Percentiles rank a stretch among this genome's conserved stretches.
Evolutionary conservation across 1,140 invertebrate species (phyloP).

Genomic region (Bicyclus anynana): DNA sequence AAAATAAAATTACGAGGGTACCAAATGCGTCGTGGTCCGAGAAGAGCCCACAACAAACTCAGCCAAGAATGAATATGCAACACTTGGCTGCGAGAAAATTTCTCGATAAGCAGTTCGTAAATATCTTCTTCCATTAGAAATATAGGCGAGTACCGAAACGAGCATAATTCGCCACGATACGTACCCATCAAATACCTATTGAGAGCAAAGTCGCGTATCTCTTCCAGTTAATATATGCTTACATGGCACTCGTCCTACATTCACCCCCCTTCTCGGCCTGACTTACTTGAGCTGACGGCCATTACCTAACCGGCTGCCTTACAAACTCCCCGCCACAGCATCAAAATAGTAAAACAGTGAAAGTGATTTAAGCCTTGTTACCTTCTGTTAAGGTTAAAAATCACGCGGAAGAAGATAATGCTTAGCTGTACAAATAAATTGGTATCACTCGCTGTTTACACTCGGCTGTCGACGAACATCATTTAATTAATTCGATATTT

Average conservation of each 20-base stretch:
- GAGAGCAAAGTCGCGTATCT: slow-evolving; percentile 24
- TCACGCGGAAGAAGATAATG: slow-evolving; percentile 24
- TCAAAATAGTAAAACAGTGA: slow-evolving; percentile 22
- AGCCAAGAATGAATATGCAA: background rate
- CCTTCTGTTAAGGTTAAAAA: slow-evolving; percentile 38
- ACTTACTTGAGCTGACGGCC: slow-evolving; percentile 47
- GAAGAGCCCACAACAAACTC: too few relatives aligned
- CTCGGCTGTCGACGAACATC: slow-evolving; percentile 58
- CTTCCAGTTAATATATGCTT: slow-evolving; percentile 37
- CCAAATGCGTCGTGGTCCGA: too few relatives aligned
- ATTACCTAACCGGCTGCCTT: slow-evolving; percentile 66
- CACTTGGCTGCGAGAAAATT: background rate
- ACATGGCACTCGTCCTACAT: slow-evolving; percentile 60
- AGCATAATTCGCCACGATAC: slow-evolving; percentile 13
- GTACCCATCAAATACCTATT: slow-evolving; percentile 25
- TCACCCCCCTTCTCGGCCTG: slow-evolving; percentile 65
- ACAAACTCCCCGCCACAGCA: slow-evolving; percentile 53
- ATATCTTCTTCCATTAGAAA: slow-evolving; percentile 8
- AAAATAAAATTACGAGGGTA: too few relatives aligned
- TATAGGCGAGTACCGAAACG: slow-evolving; percentile 8
- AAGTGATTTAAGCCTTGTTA: slow-evolving; percentile 31
- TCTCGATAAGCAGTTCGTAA: background rate
- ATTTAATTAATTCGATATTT: slow-evolving; percentile 69
- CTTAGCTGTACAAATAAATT: slow-evolving; percentile 39
- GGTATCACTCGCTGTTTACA: slow-evolving; percentile 62